Percentiles rank a stretch among this genome's conserved stretches.
These are phyloP conservation scores for Ceratitis capitata DNA, from an alignment of 1,140 invertebrate species.

Conservation along the genomic window DNA sequence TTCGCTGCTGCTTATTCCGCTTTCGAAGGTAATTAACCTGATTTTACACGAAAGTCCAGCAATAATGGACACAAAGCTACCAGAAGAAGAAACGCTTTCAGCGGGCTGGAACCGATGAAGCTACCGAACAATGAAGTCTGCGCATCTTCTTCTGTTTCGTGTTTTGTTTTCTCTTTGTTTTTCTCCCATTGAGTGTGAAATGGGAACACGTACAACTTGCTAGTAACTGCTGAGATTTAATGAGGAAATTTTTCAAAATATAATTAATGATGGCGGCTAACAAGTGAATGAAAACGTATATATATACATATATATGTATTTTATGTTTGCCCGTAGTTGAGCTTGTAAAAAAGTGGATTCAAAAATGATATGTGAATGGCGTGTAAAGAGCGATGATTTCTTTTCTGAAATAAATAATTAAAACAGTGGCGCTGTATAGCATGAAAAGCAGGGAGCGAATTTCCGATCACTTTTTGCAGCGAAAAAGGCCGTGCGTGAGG, in stretches of 20 bases:
- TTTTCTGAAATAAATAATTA: background rate
- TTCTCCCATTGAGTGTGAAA: constrained; percentile 25
- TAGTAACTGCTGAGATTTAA: background rate
- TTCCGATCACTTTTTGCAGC: no score
- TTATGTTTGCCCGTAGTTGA: background rate
- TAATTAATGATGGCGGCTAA: constrained; percentile 28
- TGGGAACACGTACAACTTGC: background rate
- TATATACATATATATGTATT: background rate
- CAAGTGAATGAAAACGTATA: background rate
- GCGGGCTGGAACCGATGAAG: background rate
- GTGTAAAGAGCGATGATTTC: background rate
- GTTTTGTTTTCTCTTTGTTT: no score
- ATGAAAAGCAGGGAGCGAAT: background rate
- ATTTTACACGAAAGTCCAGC: constrained; percentile 1
- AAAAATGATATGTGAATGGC: background rate
- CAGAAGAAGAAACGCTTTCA: background rate
- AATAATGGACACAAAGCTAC: constrained; percentile 7
- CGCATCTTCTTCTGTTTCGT: no score
- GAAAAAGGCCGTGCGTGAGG: no score
- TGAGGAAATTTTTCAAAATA: constrained; percentile 15
- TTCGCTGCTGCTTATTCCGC: no score
- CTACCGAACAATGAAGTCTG: background rate
- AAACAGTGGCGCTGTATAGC: background rate
- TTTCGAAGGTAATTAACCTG: constrained; percentile 18
- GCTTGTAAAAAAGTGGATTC: background rate